These are phyloP conservation scores for Anthopleura xanthogrammica DNA, from an alignment of 92 coral and sea anemone genomes.

Conservation along the genomic window DNA sequence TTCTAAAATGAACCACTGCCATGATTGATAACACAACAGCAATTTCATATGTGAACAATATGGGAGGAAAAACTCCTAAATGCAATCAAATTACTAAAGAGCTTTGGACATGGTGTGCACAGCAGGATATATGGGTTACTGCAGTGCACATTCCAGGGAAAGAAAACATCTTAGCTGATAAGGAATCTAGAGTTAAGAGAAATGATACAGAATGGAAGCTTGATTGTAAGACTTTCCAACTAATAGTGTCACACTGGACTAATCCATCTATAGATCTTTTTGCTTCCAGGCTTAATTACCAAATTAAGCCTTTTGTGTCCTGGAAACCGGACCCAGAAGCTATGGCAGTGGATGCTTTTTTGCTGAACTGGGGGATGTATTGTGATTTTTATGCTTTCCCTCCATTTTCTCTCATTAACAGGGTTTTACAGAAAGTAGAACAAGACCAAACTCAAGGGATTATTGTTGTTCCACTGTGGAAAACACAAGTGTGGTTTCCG, in stretches of 20 bases:
- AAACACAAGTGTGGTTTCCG: slow-evolving; percentile 49
- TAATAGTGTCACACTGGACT: slow-evolving; percentile 21
- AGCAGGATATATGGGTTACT: slow-evolving; percentile 33
- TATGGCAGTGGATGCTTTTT: slow-evolving; percentile 53
- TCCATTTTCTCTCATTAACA: slow-evolving; percentile 50
- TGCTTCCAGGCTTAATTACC: slow-evolving; percentile 55
- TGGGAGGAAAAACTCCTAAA: slow-evolving; percentile 40
- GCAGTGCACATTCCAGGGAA: slow-evolving; percentile 65
- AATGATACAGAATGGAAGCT: slow-evolving; percentile 54
- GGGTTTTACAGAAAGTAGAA: slow-evolving; percentile 44
- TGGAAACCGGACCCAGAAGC: slow-evolving; percentile 67
- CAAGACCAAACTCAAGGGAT: slow-evolving; percentile 50
- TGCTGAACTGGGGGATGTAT: slow-evolving; percentile 33
- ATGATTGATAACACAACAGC: slow-evolving; percentile 63
- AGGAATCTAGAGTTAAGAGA: slow-evolving; percentile 28
- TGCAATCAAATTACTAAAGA: slow-evolving; percentile 40
- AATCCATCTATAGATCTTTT: slow-evolving; percentile 39
- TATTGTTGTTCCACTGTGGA: slow-evolving; percentile 40
- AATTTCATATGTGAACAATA: slow-evolving; percentile 31
- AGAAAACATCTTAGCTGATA: slow-evolving; percentile 53
- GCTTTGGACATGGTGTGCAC: slow-evolving; percentile 57
- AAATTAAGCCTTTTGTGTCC: slow-evolving; percentile 42
- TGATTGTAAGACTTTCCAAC: slow-evolving; percentile 21
- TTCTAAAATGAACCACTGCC: slow-evolving; percentile 3
- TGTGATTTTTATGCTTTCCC: slow-evolving; percentile 51